Evolutionary conservation across 2,797 vertebrate genomes (phyloP).

Genomic region (Gallinago nigripennis): DNA sequence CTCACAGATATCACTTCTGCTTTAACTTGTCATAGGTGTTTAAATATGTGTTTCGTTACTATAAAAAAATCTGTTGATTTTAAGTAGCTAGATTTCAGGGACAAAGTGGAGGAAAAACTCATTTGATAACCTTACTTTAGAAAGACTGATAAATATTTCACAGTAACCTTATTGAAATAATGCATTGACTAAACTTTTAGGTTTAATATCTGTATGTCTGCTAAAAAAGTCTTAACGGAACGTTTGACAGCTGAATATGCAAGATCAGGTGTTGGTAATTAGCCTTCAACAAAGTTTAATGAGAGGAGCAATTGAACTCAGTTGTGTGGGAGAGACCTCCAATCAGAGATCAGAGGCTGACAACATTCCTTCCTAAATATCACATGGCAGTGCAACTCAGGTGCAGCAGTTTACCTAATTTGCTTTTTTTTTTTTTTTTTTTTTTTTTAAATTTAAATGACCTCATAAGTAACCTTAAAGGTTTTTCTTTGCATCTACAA

Average conservation of each 20-base stretch:
- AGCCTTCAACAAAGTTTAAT: neutral
- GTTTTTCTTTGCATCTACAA: neutral
- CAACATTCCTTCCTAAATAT: neutral
- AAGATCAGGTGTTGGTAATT: neutral
- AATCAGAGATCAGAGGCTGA: neutral
- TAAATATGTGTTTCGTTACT: neutral
- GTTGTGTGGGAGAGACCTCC: neutral
- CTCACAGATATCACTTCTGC: neutral
- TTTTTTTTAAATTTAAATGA: too few relatives aligned
- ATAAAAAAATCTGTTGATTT: neutral
- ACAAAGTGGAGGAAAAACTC: neutral
- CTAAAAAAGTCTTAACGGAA: neutral
- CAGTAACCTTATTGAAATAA: neutral
- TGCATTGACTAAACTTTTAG: neutral
- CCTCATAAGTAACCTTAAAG: neutral
- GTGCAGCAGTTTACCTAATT: neutral
- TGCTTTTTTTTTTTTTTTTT: neutral
- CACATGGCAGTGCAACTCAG: neutral
- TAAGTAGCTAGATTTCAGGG: neutral
- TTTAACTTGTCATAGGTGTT: neutral
- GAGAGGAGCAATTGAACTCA: neutral
- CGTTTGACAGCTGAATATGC: neutral
- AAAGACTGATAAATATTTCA: neutral
- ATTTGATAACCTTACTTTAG: neutral
- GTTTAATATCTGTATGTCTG: neutral